Evolutionary conservation across 2,888 invertebrate species (phyloP).

Genomic region (Lamellibrachia columna): DNA sequence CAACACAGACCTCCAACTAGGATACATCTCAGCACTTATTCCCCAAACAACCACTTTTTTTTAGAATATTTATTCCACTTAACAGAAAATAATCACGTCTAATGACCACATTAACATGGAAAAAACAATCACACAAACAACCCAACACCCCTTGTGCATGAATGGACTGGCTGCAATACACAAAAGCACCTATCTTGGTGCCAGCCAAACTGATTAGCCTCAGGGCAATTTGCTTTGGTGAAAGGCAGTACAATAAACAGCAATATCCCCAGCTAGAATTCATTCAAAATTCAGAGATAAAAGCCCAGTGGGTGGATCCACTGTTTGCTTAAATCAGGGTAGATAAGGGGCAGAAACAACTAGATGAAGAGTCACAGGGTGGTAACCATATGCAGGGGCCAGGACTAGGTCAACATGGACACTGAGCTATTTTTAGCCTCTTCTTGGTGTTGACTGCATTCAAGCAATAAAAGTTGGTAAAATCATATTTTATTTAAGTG

Average conservation of each 20-base stretch:
- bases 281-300: not conserved
- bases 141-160: not conserved
- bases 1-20: not conserved
- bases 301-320: not conserved
- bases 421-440: not conserved
- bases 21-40: not conserved
- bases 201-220: conserved; percentile 12
- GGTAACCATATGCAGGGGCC: not conserved
- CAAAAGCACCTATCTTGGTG: not conserved
- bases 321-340: not conserved
- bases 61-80: not conserved
- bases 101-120: not conserved
- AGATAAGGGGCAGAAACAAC: not conserved
- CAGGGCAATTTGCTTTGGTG: not conserved
- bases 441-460: not conserved
- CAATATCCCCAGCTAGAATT: not conserved
- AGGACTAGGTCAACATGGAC: not conserved
- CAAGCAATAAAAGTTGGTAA: not conserved
- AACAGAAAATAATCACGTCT: not conserved
- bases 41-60: not conserved
- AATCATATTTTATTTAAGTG: not conserved
- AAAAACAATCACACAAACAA: not conserved
- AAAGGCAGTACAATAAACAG: not conserved
- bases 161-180: not conserved
- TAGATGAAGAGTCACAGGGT: not conserved